phyloP scores from a whole-genome alignment of 2,888 invertebrate species.

The Ectemnius lituratus region DNA sequence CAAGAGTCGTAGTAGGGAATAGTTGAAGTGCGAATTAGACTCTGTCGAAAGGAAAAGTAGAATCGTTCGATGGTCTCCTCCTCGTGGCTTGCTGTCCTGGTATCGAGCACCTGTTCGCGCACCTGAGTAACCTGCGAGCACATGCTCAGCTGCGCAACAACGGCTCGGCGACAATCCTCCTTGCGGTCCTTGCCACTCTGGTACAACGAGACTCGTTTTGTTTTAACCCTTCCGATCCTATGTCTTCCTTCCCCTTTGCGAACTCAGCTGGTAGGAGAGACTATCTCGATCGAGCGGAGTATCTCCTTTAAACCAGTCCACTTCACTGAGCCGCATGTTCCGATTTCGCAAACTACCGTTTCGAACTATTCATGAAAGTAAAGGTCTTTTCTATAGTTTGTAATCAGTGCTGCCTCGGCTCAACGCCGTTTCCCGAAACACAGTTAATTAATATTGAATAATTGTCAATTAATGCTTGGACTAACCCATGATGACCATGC shows the following conservation, averaged over 20 bases:
- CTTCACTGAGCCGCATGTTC: neutral
- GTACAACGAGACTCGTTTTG: conserved; percentile 63
- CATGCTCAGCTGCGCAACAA: conserved; percentile 67
- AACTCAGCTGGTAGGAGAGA: neutral
- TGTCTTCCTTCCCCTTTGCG: conserved; percentile 38
- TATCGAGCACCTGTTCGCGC: conserved; percentile 69
- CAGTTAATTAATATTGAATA: no score
- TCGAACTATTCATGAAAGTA: no score
- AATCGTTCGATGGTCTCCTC: conserved; percentile 44
- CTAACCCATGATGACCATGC: no score
- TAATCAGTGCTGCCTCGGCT: no score
- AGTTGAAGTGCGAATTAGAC: conserved; percentile 17
- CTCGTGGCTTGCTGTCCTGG: conserved; percentile 64
- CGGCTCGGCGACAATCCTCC: conserved; percentile 46
- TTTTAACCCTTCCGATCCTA: conserved; percentile 66
- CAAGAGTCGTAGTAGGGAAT: neutral
- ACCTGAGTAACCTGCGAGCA: conserved; percentile 69
- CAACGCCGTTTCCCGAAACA: no score
- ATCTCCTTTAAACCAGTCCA: neutral
- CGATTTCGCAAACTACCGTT: no score
- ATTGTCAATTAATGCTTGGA: no score
- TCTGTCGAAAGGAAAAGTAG: conserved; percentile 37
- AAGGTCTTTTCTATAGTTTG: no score
- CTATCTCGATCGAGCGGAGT: neutral
- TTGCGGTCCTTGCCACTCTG: conserved; percentile 59